Conservation (phyloP, 2,113 vertebrate species). For the Astur gentilis region DNA sequence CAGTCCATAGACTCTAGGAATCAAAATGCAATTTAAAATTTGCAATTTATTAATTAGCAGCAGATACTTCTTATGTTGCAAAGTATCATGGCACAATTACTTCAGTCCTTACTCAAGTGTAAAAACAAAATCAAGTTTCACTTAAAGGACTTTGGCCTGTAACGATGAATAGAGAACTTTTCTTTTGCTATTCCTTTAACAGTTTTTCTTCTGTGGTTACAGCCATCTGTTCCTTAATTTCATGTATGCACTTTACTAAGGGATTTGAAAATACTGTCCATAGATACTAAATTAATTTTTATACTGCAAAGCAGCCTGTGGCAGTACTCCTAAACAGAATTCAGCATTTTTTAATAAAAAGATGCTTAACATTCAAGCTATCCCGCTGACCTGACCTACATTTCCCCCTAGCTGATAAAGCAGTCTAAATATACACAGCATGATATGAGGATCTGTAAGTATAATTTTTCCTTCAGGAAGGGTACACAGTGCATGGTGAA, state of each 20-base stretch:
- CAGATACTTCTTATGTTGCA: background rate
- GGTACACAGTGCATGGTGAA: background rate
- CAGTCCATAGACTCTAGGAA: background rate
- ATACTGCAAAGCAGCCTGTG: conserved; percentile 33
- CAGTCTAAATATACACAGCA: conserved; percentile 57
- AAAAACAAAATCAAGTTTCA: background rate
- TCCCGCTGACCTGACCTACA: conserved; percentile 45
- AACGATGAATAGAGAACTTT: background rate
- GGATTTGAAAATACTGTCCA: conserved; percentile 34
- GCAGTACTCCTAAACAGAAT: conserved; percentile 48
- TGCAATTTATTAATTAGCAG: background rate
- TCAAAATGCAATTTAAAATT: background rate
- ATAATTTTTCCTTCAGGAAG: conserved; percentile 45
- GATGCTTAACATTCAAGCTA: conserved; percentile 53
- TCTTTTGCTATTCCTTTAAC: background rate
- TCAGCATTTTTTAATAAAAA: conserved; percentile 62
- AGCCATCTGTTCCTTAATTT: conserved; percentile 46
- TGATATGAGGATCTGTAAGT: conserved; percentile 24
- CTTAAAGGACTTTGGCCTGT: background rate
- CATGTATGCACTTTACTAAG: conserved; percentile 10
- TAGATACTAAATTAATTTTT: conserved; percentile 47
- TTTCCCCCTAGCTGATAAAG: conserved; percentile 48
- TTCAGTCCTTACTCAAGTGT: background rate
- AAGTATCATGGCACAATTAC: background rate
- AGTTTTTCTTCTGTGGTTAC: background rate